phyloP scores from a whole-genome alignment of 2,113 vertebrate genomes.

The Chaetorhynchus papuensis region DNA sequence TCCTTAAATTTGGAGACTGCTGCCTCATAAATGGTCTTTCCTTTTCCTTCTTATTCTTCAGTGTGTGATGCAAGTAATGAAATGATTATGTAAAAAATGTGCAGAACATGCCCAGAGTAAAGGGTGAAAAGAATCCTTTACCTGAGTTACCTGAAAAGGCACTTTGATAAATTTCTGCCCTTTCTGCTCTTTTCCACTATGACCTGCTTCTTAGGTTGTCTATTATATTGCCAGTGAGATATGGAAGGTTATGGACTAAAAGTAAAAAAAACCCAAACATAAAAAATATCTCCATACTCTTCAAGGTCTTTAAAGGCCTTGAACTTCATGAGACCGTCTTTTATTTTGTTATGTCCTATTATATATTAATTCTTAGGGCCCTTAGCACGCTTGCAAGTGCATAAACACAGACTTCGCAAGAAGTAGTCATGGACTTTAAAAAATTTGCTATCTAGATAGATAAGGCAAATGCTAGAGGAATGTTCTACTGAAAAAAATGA shows the following conservation, averaged over 20 bases:
- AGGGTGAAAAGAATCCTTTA: background rate
- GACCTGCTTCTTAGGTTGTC: background rate
- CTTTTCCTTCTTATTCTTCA: background rate
- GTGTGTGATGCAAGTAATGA: background rate
- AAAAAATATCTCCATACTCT: background rate
- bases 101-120: background rate
- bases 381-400: background rate
- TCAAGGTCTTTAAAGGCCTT: background rate
- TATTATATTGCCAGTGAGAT: background rate
- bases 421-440: background rate
- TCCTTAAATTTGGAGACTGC: background rate
- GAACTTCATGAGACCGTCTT: background rate
- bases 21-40: background rate
- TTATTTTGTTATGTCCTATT: background rate
- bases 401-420: background rate
- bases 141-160: background rate
- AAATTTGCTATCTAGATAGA: background rate
- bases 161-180: background rate
- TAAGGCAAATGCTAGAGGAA: background rate
- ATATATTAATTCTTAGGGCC: background rate
- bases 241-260: background rate
- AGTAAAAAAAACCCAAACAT: background rate
- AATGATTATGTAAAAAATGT: background rate
- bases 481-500: background rate
- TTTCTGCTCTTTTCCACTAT: background rate